These are phyloP conservation scores for Lerema accius DNA, from an alignment of 1,140 invertebrate species.

Conservation along the genomic window DNA sequence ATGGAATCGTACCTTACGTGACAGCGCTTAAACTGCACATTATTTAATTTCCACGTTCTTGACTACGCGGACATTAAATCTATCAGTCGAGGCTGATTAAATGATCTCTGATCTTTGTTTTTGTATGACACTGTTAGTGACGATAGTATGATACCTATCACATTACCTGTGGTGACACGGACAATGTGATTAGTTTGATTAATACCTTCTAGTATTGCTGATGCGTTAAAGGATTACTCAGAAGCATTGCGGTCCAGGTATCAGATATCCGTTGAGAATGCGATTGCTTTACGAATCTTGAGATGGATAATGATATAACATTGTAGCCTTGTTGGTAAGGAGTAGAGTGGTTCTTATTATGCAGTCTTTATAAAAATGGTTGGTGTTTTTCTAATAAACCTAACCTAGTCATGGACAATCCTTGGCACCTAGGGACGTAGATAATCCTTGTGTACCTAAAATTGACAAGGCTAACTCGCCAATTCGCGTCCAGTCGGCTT, in stretches of 20 bases:
- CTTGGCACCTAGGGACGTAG: no score
- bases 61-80: slow-evolving; percentile 22
- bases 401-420: no score
- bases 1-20: no score
- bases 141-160: slow-evolving; percentile 42
- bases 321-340: background rate
- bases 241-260: background rate
- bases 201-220: slow-evolving; percentile 28
- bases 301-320: background rate
- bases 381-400: no score
- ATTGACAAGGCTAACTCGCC: no score
- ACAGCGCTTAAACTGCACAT: background rate
- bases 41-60: slow-evolving; percentile 20
- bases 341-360: no score
- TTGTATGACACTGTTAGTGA: slow-evolving; percentile 42
- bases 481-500: no score
- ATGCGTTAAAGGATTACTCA: slow-evolving; percentile 6
- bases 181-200: slow-evolving; percentile 46
- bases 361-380: no score
- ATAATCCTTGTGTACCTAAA: no score
- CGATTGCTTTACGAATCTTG: background rate
- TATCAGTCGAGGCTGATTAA: slow-evolving; percentile 44
- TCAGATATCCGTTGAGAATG: background rate
- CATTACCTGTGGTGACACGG: slow-evolving; percentile 35
- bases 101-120: slow-evolving; percentile 52